These are phyloP conservation scores for Agapetus fuscipes DNA, from an alignment of 2,888 invertebrate species.

Conservation along the genomic window DNA sequence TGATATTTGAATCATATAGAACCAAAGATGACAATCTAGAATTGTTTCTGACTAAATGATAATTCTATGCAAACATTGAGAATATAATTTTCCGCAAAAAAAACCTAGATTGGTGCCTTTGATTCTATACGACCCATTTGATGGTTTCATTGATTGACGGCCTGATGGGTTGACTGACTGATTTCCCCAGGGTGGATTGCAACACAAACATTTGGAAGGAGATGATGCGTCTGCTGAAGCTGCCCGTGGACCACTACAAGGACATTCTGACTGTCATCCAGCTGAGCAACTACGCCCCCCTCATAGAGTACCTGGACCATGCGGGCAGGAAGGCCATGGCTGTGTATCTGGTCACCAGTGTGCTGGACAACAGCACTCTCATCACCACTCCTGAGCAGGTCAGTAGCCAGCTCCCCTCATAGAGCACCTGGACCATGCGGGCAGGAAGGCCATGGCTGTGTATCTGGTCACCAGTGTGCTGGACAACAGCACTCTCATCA, in stretches of 20 bases:
- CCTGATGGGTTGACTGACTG: too few relatives aligned
- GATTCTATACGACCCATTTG: too few relatives aligned
- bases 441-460: conserved; percentile 75
- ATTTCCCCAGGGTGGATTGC: conserved; percentile 71
- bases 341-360: conserved; percentile 81
- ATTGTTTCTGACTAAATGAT: too few relatives aligned
- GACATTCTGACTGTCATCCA: conserved; percentile 81
- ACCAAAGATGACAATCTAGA: too few relatives aligned
- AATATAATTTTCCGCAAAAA: too few relatives aligned
- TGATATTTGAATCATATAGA: too few relatives aligned
- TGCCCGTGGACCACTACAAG: conserved; percentile 92
- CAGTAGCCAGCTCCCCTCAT: conserved; percentile 64
- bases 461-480: conserved; percentile 85
- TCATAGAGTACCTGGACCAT: conserved; percentile 83
- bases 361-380: conserved; percentile 79
- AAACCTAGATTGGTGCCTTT: too few relatives aligned
- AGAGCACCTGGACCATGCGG: conserved; percentile 79
- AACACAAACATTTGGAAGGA: conserved; percentile 85
- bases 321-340: conserved; percentile 78
- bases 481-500: conserved; percentile 80
- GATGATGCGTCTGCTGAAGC: conserved; percentile 82
- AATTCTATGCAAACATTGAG: too few relatives aligned
- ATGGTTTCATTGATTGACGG: too few relatives aligned
- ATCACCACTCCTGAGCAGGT: conserved; percentile 85
- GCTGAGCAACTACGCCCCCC: conserved; percentile 76